phyloP scores from a whole-genome alignment of 2,888 invertebrate genomes.

The Bembecia ichneumoniformis region DNA sequence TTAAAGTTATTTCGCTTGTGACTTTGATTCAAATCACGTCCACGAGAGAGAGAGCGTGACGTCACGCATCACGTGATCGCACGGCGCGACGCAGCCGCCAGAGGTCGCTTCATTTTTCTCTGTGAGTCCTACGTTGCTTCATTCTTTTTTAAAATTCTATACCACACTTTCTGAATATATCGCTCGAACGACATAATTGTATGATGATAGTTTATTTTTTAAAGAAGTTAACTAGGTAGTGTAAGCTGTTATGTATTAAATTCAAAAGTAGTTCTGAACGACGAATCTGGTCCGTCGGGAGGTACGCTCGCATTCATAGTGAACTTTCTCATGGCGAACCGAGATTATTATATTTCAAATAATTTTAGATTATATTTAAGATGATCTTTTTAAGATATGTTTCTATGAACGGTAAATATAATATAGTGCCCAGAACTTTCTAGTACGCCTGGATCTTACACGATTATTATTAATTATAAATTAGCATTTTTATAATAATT shows the following conservation, averaged over 20 bases:
- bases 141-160: slow-evolving; percentile 3
- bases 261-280: slow-evolving; percentile 40
- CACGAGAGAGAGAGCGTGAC: too few species aligned
- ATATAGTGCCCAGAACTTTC: slow-evolving; percentile 54
- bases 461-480: slow-evolving; percentile 59
- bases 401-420: slow-evolving; percentile 35
- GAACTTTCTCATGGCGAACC: slow-evolving; percentile 56
- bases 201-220: slow-evolving; percentile 67
- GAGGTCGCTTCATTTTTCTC: slow-evolving; percentile 42
- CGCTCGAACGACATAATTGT: slow-evolving; percentile 56
- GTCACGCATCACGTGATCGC: too few species aligned
- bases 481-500: slow-evolving; percentile 72
- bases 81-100: too few species aligned
- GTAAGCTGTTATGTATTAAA: slow-evolving; percentile 70
- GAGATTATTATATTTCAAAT: slow-evolving; percentile 42
- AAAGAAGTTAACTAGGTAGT: slow-evolving; percentile 68
- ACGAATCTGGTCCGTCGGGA: slow-evolving; percentile 49
- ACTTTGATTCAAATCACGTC: slow-evolving; percentile 43
- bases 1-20: slow-evolving; percentile 67
- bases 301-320: slow-evolving; percentile 60
- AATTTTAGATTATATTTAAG: too few species aligned
- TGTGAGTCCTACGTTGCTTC: slow-evolving; percentile 18
- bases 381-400: slow-evolving; percentile 52
- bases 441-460: slow-evolving; percentile 63
- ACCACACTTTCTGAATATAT: slow-evolving; percentile 43